Conservation (phyloP, 2,113 vertebrate species). For the Megaleporinus macrocephalus region DNA sequence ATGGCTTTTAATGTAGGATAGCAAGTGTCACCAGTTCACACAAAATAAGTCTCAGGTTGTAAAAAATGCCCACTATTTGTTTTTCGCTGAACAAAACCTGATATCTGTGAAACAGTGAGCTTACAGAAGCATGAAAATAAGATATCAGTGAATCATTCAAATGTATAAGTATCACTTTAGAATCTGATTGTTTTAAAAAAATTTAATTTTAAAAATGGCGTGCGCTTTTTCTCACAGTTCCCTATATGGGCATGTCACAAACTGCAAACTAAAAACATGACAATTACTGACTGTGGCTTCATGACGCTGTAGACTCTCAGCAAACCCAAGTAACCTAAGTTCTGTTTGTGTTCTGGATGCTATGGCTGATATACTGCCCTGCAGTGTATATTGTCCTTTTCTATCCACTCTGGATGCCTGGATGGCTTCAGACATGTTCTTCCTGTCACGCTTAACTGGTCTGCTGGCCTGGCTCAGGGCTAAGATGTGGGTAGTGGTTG, state of each 20-base stretch:
- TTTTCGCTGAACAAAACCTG: neutral
- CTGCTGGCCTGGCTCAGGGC: conserved; percentile 36
- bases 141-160: too few species aligned
- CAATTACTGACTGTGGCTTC: neutral
- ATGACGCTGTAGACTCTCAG: conserved; percentile 8
- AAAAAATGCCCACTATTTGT: neutral
- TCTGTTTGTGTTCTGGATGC: conserved; percentile 2
- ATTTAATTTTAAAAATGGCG: neutral
- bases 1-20: conserved; percentile 47
- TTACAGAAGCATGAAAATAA: too few species aligned
- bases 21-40: neutral
- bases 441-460: conserved; percentile 57
- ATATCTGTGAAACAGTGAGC: too few species aligned
- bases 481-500: conserved; percentile 50
- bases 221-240: neutral
- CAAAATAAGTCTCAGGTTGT: neutral
- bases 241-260: neutral
- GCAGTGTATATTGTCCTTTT: conserved; percentile 46
- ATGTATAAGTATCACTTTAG: too few species aligned
- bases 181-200: too few species aligned
- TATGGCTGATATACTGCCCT: conserved; percentile 13
- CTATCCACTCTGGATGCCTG: conserved; percentile 39
- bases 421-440: conserved; percentile 64
- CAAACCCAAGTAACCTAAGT: conserved; percentile 30
- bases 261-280: neutral